Base-by-base conservation (phyloP, 2,888 invertebrate species). In the Drosophila lacicola region DNA sequence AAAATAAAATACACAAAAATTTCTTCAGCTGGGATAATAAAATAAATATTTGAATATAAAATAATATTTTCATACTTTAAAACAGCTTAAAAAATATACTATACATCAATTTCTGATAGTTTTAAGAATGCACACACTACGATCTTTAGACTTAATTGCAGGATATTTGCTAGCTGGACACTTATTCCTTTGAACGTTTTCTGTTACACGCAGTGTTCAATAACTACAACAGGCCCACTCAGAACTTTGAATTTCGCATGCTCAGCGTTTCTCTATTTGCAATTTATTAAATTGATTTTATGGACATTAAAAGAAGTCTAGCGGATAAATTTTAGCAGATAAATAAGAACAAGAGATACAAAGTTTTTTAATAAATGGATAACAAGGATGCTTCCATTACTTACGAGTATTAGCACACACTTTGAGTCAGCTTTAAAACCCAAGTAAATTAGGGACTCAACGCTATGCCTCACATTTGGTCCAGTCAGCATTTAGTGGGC, bases 381-480 rank as follows among this genome's bases (percentile, higher is more conserved):
- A 41, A 21, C 41, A 33, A 11, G 33, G 11, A 50, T 39, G 21
- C 17, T 37, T 4, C n/a, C 29, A 42, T 63, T 41, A 47, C 34
- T 42, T 36, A 21, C 33, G 33, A 47, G n/a, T 47, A 25, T 36
- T 10, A 45, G 14, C 39, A 50, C 29, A 11, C 29, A 19, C 64
- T 44, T 65, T 42, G 33, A 50, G 60, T n/a, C 45, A 42, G 55
- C 69, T 65, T 70, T 53, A 55, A 74, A 60, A 53, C 41, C 62
- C 65, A 70, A 61, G 55, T 56, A 55, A 63, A 64, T 87, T 67
- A 36, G 68, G 62, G 70, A 41, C 58, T 56, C 33, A 45, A 33
- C 17, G 10, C 29, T 21, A 25, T 4, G 14, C 34, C 33, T 9
- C 36, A 21, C 19, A 53, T 34, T 47, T 14, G 9, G 51, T 33